Percentiles rank a stretch among this genome's conserved stretches.
Conservation (phyloP, 2,797 vertebrate genomes). For the Sternotherus odoratus region DNA sequence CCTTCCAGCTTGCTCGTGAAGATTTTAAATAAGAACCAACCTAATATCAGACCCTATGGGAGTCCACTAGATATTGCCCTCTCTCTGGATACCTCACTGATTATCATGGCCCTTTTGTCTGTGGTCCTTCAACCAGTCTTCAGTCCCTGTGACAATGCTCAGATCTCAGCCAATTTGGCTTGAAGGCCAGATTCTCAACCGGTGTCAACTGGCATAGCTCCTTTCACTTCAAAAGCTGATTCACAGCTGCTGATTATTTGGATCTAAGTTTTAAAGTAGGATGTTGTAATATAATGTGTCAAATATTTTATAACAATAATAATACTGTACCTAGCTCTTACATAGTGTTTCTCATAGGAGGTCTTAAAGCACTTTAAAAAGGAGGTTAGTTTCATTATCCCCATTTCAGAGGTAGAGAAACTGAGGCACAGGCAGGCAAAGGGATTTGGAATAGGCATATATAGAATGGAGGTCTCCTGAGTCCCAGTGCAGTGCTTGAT, state of each 20-base stretch:
- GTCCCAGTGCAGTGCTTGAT: background rate
- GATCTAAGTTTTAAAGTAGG: background rate
- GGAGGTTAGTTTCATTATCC: background rate
- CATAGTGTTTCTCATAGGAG: rapidly evolving
- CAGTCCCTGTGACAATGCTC: background rate
- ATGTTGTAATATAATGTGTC: background rate
- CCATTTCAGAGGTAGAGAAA: rapidly evolving
- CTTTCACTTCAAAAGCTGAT: conserved; percentile 63
- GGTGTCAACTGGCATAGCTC: background rate
- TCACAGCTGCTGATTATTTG: rapidly evolving
- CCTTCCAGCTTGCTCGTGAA: background rate
- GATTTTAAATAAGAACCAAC: background rate
- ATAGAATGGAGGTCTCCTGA: background rate
- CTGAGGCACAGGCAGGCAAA: background rate
- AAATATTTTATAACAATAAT: background rate
- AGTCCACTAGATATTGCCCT: background rate
- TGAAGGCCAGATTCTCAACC: background rate
- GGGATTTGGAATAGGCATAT: background rate
- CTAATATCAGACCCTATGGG: background rate
- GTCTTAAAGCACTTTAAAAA: background rate
- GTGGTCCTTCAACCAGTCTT: background rate
- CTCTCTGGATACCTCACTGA: rapidly evolving
- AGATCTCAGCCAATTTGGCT: background rate
- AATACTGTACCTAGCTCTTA: rapidly evolving
- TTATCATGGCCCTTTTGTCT: background rate